Evolutionary conservation across 1,140 invertebrate genomes (phyloP).

Genomic region (Physella acuta): DNA sequence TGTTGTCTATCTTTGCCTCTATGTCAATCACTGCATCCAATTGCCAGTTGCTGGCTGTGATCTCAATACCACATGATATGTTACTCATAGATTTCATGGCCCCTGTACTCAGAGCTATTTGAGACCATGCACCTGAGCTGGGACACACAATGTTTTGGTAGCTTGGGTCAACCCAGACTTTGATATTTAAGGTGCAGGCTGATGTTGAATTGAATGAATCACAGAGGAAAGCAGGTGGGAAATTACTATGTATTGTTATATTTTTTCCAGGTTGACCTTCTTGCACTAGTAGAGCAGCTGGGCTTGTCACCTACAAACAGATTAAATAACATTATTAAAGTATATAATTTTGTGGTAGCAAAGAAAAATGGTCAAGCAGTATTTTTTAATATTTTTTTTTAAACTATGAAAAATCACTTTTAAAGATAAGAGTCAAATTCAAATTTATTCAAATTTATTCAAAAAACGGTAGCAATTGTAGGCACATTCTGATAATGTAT

Average conservation of each 20-base stretch:
- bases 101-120: constrained; percentile 28
- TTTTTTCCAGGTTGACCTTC: constrained; percentile 29
- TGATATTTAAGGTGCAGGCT: constrained; percentile 29
- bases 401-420: neutral
- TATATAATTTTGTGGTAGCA: neutral
- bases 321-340: no score
- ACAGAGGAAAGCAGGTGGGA: constrained; percentile 39
- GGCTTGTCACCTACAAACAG: constrained; percentile 26
- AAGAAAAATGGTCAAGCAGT: neutral
- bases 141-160: constrained; percentile 16
- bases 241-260: constrained; percentile 14
- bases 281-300: constrained; percentile 19
- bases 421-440: neutral
- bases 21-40: constrained; percentile 26
- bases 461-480: no score
- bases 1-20: constrained; percentile 33
- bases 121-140: constrained; percentile 20
- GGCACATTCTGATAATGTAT: no score
- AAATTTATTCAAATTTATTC: no score
- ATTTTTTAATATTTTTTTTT: neutral
- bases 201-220: constrained; percentile 6
- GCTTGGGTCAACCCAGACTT: neutral
- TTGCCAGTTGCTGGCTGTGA: constrained; percentile 36
- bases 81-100: neutral
- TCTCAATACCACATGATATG: constrained; percentile 30